These are phyloP conservation scores for Machimus rusticus DNA, from an alignment of 2,888 invertebrate genomes.

Conservation along the genomic window DNA sequence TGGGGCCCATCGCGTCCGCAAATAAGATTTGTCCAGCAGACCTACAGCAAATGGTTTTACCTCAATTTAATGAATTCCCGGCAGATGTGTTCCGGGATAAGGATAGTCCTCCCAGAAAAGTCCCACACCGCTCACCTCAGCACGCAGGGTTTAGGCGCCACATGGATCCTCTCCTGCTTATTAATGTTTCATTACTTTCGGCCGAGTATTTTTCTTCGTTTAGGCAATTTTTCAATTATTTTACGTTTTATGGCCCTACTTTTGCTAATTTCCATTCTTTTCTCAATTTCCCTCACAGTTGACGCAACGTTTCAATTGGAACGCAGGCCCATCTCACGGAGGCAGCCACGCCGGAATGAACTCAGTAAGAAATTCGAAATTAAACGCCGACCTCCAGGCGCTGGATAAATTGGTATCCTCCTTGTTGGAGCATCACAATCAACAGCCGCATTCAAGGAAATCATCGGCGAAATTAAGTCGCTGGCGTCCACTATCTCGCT, in stretches of 20 bases:
- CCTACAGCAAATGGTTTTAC: slow-evolving; percentile 56
- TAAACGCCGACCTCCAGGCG: slow-evolving; percentile 68
- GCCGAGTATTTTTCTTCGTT: neutral
- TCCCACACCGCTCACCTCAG: neutral
- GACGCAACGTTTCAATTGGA: slow-evolving; percentile 56
- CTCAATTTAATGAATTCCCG: slow-evolving; percentile 40
- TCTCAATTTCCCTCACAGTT: slow-evolving; percentile 50
- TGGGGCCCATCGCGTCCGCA: neutral
- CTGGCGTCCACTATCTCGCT: slow-evolving; percentile 61
- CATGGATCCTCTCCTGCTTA: neutral
- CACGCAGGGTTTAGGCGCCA: neutral
- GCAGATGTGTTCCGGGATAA: slow-evolving; percentile 42
- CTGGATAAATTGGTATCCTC: slow-evolving; percentile 71
- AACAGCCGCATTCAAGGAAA: slow-evolving; percentile 41
- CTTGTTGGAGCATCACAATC: slow-evolving; percentile 65
- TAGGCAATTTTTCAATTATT: slow-evolving; percentile 23
- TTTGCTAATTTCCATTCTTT: neutral
- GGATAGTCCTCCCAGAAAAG: neutral
- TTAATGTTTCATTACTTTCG: slow-evolving; percentile 17
- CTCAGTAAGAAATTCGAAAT: slow-evolving; percentile 61
- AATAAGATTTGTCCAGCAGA: slow-evolving; percentile 4
- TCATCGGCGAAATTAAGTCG: slow-evolving; percentile 58
- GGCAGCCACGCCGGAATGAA: slow-evolving; percentile 55
- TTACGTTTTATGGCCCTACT: neutral
- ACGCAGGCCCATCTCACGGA: slow-evolving; percentile 49